Conservation (phyloP, 2,113 vertebrate genomes). For the Pelodiscus sinensis region DNA sequence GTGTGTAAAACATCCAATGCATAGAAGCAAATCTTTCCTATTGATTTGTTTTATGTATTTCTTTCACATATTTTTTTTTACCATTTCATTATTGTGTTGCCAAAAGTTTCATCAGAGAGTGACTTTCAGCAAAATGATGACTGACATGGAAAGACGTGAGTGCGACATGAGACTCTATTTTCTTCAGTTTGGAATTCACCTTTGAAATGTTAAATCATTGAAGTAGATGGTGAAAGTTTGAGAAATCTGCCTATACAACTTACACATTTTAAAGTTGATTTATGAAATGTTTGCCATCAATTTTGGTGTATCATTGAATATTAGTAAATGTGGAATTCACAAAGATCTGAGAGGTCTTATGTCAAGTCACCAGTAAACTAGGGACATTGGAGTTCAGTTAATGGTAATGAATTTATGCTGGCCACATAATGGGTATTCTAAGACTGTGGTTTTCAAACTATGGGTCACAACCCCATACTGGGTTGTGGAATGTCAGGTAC, state of each 20-base stretch:
- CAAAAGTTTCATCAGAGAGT: not conserved
- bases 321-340: no score
- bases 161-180: not conserved
- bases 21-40: accelerated
- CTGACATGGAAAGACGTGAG: not conserved
- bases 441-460: not conserved
- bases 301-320: no score
- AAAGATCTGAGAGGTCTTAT: no score
- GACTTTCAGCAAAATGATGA: not conserved
- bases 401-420: no score
- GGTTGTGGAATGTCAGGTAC: no score
- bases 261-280: not conserved
- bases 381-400: no score
- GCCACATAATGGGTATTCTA: not conserved
- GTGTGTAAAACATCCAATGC: not conserved
- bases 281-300: no score
- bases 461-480: no score
- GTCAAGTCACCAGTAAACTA: no score
- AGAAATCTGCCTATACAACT: not conserved
- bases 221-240: not conserved
- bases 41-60: not conserved
- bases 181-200: not conserved
- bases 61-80: not conserved
- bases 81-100: not conserved
- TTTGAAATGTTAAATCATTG: not conserved